phyloP scores from a whole-genome alignment of 2,113 vertebrate species.

The Mobula hypostoma region DNA sequence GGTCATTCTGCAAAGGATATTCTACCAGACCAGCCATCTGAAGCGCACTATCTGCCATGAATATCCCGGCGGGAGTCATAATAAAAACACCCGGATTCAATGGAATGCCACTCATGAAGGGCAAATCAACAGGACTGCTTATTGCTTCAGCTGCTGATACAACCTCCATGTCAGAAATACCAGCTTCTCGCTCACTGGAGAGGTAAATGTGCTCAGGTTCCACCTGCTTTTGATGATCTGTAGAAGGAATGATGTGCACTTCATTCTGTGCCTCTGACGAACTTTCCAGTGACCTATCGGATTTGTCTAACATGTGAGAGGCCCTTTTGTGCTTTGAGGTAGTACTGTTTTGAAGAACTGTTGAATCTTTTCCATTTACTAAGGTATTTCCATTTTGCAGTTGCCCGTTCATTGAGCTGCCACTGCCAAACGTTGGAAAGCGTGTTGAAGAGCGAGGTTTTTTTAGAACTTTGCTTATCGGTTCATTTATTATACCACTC shows the following conservation, averaged over 20 bases:
- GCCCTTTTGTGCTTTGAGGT: conserved; percentile 75
- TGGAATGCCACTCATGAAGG: conserved; percentile 93
- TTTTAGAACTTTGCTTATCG: conserved; percentile 94
- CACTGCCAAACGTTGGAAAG: conserved; percentile 80
- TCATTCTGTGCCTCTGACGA: conserved; percentile 88
- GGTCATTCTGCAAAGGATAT: conserved; percentile 93
- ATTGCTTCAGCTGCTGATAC: conserved; percentile 82
- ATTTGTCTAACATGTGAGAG: conserved; percentile 77
- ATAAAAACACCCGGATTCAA: conserved; percentile 98
- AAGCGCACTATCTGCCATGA: conserved; percentile 93
- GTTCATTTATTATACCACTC: conserved; percentile 93
- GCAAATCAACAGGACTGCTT: conserved; percentile 88
- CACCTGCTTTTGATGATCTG: conserved; percentile 87
- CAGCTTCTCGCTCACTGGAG: conserved; percentile 74
- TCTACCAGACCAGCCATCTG: conserved; percentile 97
- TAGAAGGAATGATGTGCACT: conserved; percentile 92
- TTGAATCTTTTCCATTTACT: conserved; percentile 54
- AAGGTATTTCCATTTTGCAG: conserved; percentile 54
- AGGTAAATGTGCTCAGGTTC: conserved; percentile 94
- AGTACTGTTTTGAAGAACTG: conserved; percentile 74
- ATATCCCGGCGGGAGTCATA: conserved; percentile 96
- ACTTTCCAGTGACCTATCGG: conserved; percentile 83
- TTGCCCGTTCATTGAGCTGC: conserved; percentile 72
- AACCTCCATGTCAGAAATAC: conserved; percentile 83
- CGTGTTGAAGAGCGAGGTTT: conserved; percentile 90